phyloP scores from a whole-genome alignment of 30 jellyfish, hydroid and myxozoan species.

The Aurelia sp. region DNA sequence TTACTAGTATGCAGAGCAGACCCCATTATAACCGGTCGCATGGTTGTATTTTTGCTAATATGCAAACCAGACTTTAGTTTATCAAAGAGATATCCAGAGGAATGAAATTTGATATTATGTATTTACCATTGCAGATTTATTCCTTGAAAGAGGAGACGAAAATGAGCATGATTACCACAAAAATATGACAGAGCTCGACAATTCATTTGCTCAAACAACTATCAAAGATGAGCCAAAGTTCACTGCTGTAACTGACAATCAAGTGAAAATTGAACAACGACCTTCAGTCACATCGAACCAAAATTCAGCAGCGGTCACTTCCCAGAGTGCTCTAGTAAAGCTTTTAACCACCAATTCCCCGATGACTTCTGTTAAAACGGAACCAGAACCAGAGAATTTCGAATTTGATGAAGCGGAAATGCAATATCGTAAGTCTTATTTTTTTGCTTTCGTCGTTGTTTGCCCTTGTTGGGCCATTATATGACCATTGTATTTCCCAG shows the following conservation, averaged over 20 bases:
- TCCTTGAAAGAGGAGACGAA: conserved; percentile 31
- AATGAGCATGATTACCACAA: conserved; percentile 56
- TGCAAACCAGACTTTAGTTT: too few relatives aligned
- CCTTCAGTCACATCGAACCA: not conserved
- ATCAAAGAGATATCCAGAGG: too few relatives aligned
- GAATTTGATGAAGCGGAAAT: conserved; percentile 29
- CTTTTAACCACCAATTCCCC: conserved; percentile 13
- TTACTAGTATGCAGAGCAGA: too few relatives aligned
- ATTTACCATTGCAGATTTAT: conserved; percentile 5
- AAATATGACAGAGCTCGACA: conserved; percentile 47
- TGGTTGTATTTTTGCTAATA: too few relatives aligned
- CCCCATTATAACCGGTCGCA: too few relatives aligned
- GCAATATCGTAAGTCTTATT: conserved; percentile 11
- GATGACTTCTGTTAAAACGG: conserved; percentile 1
- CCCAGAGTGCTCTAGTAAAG: conserved; percentile 46
- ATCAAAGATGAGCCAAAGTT: conserved; percentile 56
- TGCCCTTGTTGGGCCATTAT: not conserved
- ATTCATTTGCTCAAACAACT: conserved; percentile 63
- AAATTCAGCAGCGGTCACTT: conserved; percentile 8
- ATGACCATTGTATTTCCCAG: too few relatives aligned
- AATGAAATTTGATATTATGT: too few relatives aligned
- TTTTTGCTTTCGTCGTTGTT: not conserved
- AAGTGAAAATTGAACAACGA: conserved; percentile 3
- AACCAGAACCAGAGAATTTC: not conserved
- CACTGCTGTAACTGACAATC: not conserved